These are phyloP conservation scores for Drosophila melanosoma DNA, from an alignment of 2,888 invertebrate genomes.

Conservation along the genomic window DNA sequence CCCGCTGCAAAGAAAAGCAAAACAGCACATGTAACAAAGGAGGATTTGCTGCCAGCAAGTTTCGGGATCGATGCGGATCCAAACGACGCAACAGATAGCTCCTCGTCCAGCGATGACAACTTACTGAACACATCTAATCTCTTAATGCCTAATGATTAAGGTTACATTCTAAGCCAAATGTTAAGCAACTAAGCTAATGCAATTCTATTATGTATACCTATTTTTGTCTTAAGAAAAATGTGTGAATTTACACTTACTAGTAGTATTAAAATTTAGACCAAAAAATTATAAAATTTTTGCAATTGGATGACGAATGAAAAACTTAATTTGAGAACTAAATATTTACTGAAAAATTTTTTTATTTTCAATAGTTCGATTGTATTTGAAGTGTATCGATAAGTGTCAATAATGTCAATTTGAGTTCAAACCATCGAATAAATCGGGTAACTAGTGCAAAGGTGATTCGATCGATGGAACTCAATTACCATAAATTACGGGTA, in stretches of 20 bases:
- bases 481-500: background rate
- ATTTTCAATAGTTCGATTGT: background rate
- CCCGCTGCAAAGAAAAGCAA: slow-evolving; percentile 11
- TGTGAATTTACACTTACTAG: background rate
- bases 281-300: background rate
- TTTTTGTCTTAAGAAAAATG: background rate
- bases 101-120: slow-evolving; percentile 1
- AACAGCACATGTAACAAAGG: background rate
- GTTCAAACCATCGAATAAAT: background rate
- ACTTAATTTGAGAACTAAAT: background rate
- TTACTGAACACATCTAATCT: background rate
- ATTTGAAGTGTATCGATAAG: background rate
- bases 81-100: slow-evolving; percentile 1
- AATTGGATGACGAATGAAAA: background rate
- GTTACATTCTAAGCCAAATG: background rate
- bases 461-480: background rate
- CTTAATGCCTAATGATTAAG: background rate
- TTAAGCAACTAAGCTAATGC: background rate
- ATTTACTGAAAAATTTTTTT: background rate
- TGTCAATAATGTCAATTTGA: background rate
- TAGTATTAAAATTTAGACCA: background rate
- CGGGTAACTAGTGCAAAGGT: background rate
- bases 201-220: background rate
- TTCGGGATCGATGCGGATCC: slow-evolving; percentile 12
- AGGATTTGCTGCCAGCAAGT: slow-evolving; percentile 11